Evolutionary conservation across 2,113 vertebrate genomes (phyloP).

Genomic region (Sphaerodactylus townsendi): DNA sequence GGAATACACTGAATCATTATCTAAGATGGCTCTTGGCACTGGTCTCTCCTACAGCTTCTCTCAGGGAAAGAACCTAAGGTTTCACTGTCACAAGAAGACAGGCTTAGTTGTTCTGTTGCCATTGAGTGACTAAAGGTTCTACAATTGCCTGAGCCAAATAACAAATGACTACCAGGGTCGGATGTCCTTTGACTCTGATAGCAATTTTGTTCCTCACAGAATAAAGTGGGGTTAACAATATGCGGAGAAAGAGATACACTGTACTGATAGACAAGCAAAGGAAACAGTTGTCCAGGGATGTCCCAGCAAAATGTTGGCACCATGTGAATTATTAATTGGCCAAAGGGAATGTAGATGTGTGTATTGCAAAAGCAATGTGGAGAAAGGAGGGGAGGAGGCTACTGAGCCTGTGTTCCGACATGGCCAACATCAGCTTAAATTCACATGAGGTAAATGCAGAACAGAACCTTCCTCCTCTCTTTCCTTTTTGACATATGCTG

Average conservation of each 20-base stretch:
- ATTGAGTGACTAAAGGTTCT: slow-evolving; percentile 15
- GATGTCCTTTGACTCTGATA: slow-evolving; percentile 3
- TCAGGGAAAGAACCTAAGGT: background rate
- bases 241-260: background rate
- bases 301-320: background rate
- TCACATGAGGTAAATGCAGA: background rate
- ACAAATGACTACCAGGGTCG: slow-evolving; percentile 3
- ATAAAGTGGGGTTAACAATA: slow-evolving; percentile 28
- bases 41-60: background rate
- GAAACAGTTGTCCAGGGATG: background rate
- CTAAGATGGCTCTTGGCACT: slow-evolving; percentile 11
- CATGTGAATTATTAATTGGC: background rate
- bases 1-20: slow-evolving; percentile 13
- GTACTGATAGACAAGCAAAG: background rate
- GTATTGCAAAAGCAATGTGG: background rate
- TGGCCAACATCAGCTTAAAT: background rate
- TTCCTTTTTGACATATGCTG: background rate
- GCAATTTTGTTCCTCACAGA: slow-evolving; percentile 23
- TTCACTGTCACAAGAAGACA: slow-evolving; percentile 13
- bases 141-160: background rate
- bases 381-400: background rate
- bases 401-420: too few relatives aligned
- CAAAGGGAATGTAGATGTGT: background rate
- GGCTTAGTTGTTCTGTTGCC: background rate
- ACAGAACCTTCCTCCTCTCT: background rate